phyloP scores from a whole-genome alignment of 2,113 vertebrate species.

The Amblyopsis rosae region DNA sequence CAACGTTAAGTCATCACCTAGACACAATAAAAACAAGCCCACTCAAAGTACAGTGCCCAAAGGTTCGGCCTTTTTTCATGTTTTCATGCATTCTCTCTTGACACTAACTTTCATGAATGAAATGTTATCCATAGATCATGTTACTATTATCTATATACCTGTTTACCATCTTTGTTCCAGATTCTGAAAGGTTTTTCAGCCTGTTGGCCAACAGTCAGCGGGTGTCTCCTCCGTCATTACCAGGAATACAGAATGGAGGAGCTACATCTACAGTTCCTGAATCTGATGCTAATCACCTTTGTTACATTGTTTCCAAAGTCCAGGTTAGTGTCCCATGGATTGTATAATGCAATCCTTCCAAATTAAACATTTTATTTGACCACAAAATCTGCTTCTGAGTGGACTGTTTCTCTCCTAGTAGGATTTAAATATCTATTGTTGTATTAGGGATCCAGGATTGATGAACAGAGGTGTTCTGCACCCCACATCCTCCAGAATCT shows the following conservation, averaged over 20 bases:
- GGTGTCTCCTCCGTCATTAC: conserved; percentile 72
- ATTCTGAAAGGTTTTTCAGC: conserved; percentile 81
- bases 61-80: conserved; percentile 42
- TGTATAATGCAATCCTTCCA: not conserved
- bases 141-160: not conserved
- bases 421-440: no score
- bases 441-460: conserved; percentile 64
- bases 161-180: conserved; percentile 30
- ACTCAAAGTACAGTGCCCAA: conserved; percentile 27
- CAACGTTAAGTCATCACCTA: conserved; percentile 35
- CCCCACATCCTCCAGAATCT: conserved; percentile 46
- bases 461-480: conserved; percentile 70
- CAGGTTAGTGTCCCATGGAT: conserved; percentile 44
- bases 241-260: conserved; percentile 75
- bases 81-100: not conserved
- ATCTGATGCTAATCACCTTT: conserved; percentile 60
- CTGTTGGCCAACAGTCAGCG: conserved; percentile 80
- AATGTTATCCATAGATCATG: not conserved
- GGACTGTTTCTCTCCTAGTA: no score
- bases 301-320: conserved; percentile 68
- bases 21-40: conserved; percentile 10
- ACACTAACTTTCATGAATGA: not conserved
- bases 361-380: not conserved
- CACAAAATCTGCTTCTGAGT: no score
- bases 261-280: conserved; percentile 44